Base-by-base conservation (phyloP, 1,140 invertebrate genomes). In the Hesperophylax magnus region DNA sequence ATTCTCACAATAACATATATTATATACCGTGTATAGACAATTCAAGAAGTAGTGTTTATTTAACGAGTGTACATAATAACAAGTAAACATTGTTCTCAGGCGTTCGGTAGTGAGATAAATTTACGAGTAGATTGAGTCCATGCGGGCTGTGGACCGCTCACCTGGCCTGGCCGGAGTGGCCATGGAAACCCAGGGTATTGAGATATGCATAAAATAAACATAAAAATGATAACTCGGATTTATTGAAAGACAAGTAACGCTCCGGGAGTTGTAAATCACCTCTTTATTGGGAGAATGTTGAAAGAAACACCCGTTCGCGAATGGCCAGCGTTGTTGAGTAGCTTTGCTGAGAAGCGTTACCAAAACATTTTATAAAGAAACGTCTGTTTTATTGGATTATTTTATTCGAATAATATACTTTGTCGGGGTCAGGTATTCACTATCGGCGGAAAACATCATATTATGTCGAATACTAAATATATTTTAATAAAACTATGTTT, bases 161-260 rank as follows among this genome's bases (percentile, higher is more conserved):
- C 34, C 34, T 47, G 39, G 9, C 24, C 39, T 54, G 24, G 20
- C 47, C 53, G n/a, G n/a, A 58, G 7, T 18, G 67, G 54, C 58
- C 60, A 47, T 65, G 75, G 65, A 81, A 52, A 47, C 58, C 24
- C 18, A 20, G 1, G 14, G 15, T 74, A 77, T 77, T 77, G 74
- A 78, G 77, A 81, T 60, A 39, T 52, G 80, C 65, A 81, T 81
- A 81, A 81, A 81, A 78, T 78, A 77, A 81, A 63, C 79, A 78
- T 81, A 81, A 81, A 81, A 77, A 77, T 76, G 77, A 81, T 78
- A 81, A 60, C 60, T 78, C 77, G 65, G 53, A 75, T 75, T 56
- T 75, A 75, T 75, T 58, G 71, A 56, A 75, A 22, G 71, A 27
- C 71, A 54, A 56, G 52, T 75, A 75, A 75, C 17, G 54, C 52